Evolutionary conservation across 2,797 vertebrate genomes (phyloP), one percentile per base, ranked within the genome.

Genomic region (Sebastes cheni): DNA sequence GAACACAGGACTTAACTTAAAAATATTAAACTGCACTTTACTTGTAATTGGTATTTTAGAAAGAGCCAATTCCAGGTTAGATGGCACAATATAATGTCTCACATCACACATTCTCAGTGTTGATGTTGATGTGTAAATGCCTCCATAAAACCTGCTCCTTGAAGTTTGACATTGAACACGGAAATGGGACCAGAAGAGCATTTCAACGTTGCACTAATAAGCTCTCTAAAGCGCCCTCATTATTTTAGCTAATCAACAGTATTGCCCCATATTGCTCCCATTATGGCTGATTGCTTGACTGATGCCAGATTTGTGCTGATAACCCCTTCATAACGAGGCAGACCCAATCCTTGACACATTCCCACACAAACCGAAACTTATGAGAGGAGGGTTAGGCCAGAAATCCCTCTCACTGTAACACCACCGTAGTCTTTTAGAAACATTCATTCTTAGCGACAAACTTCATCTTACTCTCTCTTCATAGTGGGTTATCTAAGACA

Each of bases 221-320:
- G 67, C 58, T 74, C 66, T 74, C 58, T 25, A 67, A 79, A 80
- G 65, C 20, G 2, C 25, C 75, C 65, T 81, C 67, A 76, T 83
- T 82, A 77, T 82, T 81, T 84, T 13, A 71, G 29, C 67, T 87
- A 74, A 87, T 86, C 80, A 85, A 66, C 71, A 82, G 72, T 76
- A 87, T 84, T 87, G 59, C 66, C 80, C 76, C 62, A 74, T 79
- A 81, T 67, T 74, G 69, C 55, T 81, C 80, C 67, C 39, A 80
- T 86, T 89, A 75, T 29, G 30, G 30, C 61, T 77, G 67, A 84
- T 84, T 87, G 83, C 87, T 79, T 88, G 86, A 89, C 87, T 82
- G 80, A 85, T 85, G 79, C 60, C 58, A 67, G 74, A 80, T 87
- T 76, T 79, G 78, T 70, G 72, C 80, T 77, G 80, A 84, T 84